A percentile compares a stretch with the other conserved stretches of the same genome.
These are phyloP conservation scores for Manduca sexta DNA, from an alignment of 1,140 invertebrate species.

Conservation along the genomic window DNA sequence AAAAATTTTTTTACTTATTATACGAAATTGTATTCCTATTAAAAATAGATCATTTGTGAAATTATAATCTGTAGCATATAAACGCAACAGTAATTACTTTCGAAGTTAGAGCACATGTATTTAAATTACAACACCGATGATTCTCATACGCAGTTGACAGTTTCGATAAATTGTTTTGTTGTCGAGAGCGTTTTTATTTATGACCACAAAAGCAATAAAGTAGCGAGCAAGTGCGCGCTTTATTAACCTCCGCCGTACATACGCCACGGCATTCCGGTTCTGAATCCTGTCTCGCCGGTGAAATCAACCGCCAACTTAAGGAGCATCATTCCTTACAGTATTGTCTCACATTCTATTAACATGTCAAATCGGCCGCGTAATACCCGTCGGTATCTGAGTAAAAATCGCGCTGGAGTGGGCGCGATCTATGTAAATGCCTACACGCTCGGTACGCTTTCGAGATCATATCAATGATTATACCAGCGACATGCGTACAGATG, in stretches of 20 bases:
- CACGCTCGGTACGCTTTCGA: constrained; percentile 58
- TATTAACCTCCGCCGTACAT: constrained; percentile 50
- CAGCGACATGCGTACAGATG: constrained; percentile 36
- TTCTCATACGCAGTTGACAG: constrained; percentile 24
- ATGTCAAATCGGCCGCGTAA: constrained; percentile 55
- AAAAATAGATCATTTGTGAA: too few relatives aligned
- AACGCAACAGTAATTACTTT: too few relatives aligned
- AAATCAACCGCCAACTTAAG: constrained; percentile 39
- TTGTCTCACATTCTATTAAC: constrained; percentile 42
- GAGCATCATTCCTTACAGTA: constrained; percentile 34
- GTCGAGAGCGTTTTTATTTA: constrained; percentile 63
- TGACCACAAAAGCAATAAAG: constrained; percentile 64
- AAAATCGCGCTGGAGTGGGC: constrained; percentile 45
- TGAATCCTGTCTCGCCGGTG: constrained; percentile 55
- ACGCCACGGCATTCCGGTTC: constrained; percentile 51
- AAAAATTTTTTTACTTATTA: too few relatives aligned
- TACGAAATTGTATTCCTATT: too few relatives aligned
- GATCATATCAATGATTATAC: constrained; percentile 55
- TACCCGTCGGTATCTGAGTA: constrained; percentile 47
- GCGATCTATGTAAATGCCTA: constrained; percentile 61
- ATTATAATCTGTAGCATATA: too few relatives aligned
- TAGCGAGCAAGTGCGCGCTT: constrained; percentile 63
- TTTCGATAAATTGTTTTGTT: constrained; percentile 54
- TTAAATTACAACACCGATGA: constrained; percentile 13
- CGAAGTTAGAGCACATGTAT: constrained; percentile 4